Evolutionary conservation across 2,113 vertebrate species (phyloP), one percentile per base, ranked within the genome.

Genomic region (Lycaon pictus): DNA sequence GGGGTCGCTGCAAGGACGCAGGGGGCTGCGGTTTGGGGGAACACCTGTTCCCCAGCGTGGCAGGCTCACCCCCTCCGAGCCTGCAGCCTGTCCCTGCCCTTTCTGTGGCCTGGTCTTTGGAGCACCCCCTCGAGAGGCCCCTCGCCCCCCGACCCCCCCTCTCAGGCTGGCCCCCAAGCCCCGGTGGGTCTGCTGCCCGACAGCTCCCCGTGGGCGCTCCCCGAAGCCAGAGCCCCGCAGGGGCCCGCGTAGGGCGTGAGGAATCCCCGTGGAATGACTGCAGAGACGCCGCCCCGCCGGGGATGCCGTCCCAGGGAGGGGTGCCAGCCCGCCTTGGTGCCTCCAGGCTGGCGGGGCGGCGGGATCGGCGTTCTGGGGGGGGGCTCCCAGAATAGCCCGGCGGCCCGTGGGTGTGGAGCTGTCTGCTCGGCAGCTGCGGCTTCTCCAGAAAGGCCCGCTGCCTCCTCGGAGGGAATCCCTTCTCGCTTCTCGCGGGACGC

Each of bases 361-460:
- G 37, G 93, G 3, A 10, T n/a, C 88, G 19, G 74, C 0, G 12
- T 97, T 97, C 97, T 72, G 89, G 95, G 90, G 81, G 96, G 69
- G 96, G 81, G 0, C 0, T 98, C 88, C 95, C 76, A 43, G 43
- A 98, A 91, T 94, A 96, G 97, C 32, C 15, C 9, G n/a, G 55
- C 5, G 55, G 2, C 90, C 83, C 72, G 96, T 93, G 94, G 91
- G 97, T 25, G 71, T 65, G 43, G 84, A 15, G 29, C 22, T 8
- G 53, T 37, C 69, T 32, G 85, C 0, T 2, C 10, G 19, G 77
- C 71, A 71, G 67, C 91, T 22, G 35, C 43, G 35, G 43, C 58
- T 84, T 10, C 82, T 23, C 80, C 76, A 77, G 55, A 96, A 86
- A 88, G 35, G 48, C 9, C 8, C 56, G 79, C 88, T 84, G 71